A percentile compares a stretch with the other conserved stretches of the same genome.
Evolutionary conservation across 2,888 invertebrate species (phyloP).

Genomic region (Eupelmus urozonus): DNA sequence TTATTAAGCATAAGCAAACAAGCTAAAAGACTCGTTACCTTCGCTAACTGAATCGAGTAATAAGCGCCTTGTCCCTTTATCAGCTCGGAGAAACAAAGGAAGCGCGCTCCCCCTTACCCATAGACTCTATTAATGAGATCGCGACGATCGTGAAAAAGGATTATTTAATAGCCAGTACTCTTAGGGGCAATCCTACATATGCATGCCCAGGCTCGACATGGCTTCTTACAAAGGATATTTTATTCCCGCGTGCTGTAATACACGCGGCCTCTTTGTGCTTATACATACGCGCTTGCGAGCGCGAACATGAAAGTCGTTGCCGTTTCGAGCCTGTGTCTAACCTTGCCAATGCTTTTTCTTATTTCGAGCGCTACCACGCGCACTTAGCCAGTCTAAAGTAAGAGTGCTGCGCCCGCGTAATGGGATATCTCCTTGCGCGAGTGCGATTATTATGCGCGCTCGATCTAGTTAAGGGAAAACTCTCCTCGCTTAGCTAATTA

Average conservation of each 20-base stretch:
- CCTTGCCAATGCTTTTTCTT: constrained; percentile 20
- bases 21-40: not conserved
- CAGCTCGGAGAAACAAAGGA: not conserved
- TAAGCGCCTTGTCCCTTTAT: constrained; percentile 5
- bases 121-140: constrained; percentile 29
- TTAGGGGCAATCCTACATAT: no score
- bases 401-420: constrained; percentile 1
- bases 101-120: no score
- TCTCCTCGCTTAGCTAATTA: not conserved
- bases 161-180: constrained; percentile 32
- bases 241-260: constrained; percentile 21
- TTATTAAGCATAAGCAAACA: not conserved
- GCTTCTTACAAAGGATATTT: constrained; percentile 34
- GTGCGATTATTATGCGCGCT: constrained; percentile 22
- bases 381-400: not conserved
- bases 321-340: not conserved
- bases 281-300: not conserved
- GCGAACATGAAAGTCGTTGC: no score
- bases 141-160: constrained; percentile 27
- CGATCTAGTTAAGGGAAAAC: constrained; percentile 5
- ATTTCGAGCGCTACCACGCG: no score
- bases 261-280: not conserved
- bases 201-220: not conserved
- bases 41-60: not conserved
- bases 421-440: constrained; percentile 2